phyloP scores from a whole-genome alignment of 2,113 vertebrate species.

The Plectropomus leopardus region DNA sequence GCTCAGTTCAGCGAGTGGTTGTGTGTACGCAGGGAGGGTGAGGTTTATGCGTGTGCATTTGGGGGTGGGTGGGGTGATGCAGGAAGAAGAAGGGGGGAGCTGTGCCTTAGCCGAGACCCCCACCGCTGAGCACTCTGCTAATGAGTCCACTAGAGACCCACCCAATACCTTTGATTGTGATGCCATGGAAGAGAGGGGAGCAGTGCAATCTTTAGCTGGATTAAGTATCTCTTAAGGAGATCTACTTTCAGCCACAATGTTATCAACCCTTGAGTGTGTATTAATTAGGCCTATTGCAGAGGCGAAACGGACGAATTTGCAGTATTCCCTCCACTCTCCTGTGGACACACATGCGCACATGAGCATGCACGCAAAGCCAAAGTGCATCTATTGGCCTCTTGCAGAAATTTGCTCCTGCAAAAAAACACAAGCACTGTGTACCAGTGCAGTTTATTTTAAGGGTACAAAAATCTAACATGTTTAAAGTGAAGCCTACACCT shows the following conservation, averaged over 20 bases:
- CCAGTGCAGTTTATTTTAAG: conserved; percentile 29
- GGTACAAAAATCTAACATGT: conserved; percentile 8
- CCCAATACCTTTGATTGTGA: conserved; percentile 82
- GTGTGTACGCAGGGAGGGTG: conserved; percentile 18
- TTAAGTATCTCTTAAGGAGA: conserved; percentile 85
- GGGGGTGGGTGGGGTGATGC: not conserved
- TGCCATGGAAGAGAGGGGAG: conserved; percentile 75
- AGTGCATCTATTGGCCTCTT: conserved; percentile 7
- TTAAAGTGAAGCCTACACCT: conserved; percentile 47
- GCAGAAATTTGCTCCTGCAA: conserved; percentile 29
- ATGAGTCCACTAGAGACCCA: conserved; percentile 86
- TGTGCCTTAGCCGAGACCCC: conserved; percentile 64
- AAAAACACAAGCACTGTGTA: conserved; percentile 23
- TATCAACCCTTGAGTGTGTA: conserved; percentile 83
- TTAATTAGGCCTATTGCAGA: conserved; percentile 85
- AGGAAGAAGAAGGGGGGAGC: conserved; percentile 10
- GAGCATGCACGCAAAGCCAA: conserved; percentile 11
- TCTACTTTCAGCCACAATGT: conserved; percentile 82
- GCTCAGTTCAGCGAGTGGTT: conserved; percentile 61
- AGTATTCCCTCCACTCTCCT: conserved; percentile 50
- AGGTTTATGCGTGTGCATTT: conserved; percentile 50
- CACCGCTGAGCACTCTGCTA: conserved; percentile 76
- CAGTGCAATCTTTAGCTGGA: conserved; percentile 81
- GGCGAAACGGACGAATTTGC: conserved; percentile 67
- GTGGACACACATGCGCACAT: conserved; percentile 37